Conservation (phyloP, 2,888 invertebrate genomes). For the Bugulina stolonifera region DNA sequence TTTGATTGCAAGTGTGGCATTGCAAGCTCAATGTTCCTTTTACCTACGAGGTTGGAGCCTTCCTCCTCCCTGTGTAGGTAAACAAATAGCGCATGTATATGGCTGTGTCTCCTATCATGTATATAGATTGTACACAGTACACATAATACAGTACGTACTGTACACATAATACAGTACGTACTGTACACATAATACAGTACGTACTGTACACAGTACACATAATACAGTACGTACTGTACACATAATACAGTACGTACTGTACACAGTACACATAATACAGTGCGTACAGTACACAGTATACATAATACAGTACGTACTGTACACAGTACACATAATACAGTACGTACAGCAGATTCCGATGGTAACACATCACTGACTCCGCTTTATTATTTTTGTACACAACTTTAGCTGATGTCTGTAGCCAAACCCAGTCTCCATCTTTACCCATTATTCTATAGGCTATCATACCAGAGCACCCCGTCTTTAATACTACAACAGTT, state of each 20-base stretch:
- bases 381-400: constrained; percentile 99
- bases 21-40: constrained; percentile 98
- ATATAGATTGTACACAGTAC: background rate
- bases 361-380: constrained; percentile 97
- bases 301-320: no score
- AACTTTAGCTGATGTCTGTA: constrained; percentile 91
- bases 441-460: constrained; percentile 95
- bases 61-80: constrained; percentile 81
- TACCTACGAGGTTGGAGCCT: constrained; percentile 90
- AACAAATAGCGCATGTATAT: background rate
- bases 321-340: constrained; percentile 22
- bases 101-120: no score
- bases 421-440: constrained; percentile 87
- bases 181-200: background rate
- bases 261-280: no score
- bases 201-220: background rate
- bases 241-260: no score
- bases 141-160: background rate
- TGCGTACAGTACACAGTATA: no score
- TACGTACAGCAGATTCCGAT: constrained; percentile 91
- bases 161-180: no score
- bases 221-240: background rate
- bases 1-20: constrained; percentile 73
- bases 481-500: constrained; percentile 94
- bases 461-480: constrained; percentile 97